Base-by-base conservation (phyloP, 1,140 invertebrate species). In the Calliphora vicina region DNA sequence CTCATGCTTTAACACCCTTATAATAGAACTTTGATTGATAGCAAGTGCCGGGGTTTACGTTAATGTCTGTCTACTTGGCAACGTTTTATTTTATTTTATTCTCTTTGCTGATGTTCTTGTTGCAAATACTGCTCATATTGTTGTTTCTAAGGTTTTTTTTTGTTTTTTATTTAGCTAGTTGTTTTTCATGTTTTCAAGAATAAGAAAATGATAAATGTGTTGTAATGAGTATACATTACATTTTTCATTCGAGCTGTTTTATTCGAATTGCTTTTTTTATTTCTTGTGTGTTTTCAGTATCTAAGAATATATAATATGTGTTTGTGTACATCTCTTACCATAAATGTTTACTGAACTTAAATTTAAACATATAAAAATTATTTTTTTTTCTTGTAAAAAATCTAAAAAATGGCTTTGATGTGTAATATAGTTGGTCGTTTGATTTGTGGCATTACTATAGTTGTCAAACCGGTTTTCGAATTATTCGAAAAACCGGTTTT, bases 131-230 rank as follows among this genome's bases (percentile, higher is more conserved):
- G 45, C 45, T n/a, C 45, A 5, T n/a, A 57, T 57, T 57, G 45
- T 57, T 57, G 45, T 57, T 57, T 57, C 17, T 57, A n/a, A 15
- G 4, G 50, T 57, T 57, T 57, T 17, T 57, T 57, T 57, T 35
- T 35, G 2, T 35, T 17, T 57, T 57, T 0, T 57, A 15, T 57
- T 57, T 17, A n/a, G 2, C 2, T 57, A n/a, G 50, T 57, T 57
- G 50, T 57, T 57, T 57, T 57, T 57, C 50, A 57, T 57, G 50
- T 57, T 57, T 57, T 57, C 50, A 57, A 67, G 61, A 23, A 67
- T 67, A 67, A 67, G 61, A 67, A 67, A 67, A 67, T 67, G 61
- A 67, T 67, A 67, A 67, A 67, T 67, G 61, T 23, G 61, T 67
- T 67, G 61, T 67, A 67, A 67, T 67, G 61, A 67, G n/a, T 67